Percentiles rank a stretch among this genome's conserved stretches.
phyloP scores from a whole-genome alignment of 2,888 invertebrate species.

The Ferrisia virgata region DNA sequence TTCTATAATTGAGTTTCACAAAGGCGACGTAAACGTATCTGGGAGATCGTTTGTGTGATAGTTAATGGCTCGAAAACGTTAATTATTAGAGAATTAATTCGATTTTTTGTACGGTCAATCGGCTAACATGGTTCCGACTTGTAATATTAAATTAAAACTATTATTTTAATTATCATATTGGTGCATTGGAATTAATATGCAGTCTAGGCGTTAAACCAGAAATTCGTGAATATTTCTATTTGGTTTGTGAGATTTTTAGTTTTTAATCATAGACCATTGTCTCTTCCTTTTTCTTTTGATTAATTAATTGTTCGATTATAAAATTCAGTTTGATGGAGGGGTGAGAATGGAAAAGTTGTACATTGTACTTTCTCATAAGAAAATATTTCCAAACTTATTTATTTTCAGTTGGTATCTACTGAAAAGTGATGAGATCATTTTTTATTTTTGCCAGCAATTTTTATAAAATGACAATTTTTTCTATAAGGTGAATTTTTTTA shows the following conservation, averaged over 20 bases:
- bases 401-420: too few relatives aligned
- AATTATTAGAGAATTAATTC: constrained; percentile 20
- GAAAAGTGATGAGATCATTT: too few relatives aligned
- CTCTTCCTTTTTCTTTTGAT: not conserved
- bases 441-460: not conserved
- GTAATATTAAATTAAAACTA: constrained; percentile 22
- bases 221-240: not conserved
- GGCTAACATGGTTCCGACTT: not conserved
- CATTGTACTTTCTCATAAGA: not conserved
- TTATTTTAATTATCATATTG: constrained; percentile 11
- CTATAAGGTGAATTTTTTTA: too few relatives aligned
- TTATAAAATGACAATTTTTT: too few relatives aligned
- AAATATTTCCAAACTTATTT: too few relatives aligned
- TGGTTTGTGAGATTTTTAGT: not conserved
- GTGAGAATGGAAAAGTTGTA: not conserved
- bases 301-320: not conserved
- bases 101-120: constrained; percentile 6
- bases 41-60: constrained; percentile 6
- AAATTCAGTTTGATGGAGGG: not conserved
- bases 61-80: not conserved
- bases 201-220: not conserved
- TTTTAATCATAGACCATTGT: not conserved
- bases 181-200: not conserved
- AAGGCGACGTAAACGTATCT: constrained; percentile 18
- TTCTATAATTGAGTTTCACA: constrained; percentile 28